Base-by-base conservation (phyloP, 2,888 invertebrate genomes). In the Epicampocera succincta region DNA sequence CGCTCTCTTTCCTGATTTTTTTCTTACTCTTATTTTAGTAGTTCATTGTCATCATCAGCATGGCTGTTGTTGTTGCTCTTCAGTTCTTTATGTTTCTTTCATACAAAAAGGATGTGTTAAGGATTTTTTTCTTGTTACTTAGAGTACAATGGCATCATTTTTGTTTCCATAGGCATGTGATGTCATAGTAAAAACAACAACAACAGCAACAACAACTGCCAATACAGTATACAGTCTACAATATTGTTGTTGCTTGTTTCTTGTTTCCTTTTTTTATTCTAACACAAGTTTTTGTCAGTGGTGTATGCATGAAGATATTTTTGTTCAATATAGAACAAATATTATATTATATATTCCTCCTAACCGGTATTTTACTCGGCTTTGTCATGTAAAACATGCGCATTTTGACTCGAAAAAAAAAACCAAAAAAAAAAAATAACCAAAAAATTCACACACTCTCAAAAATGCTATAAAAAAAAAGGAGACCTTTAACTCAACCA, bases 321-420 rank as follows among this genome's bases (percentile, higher is more conserved):
- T 46, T 44, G 33, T 75, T 75, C 12, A 60, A 75, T 68, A 71
- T 50, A 58, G 56, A 69, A 66, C 52, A 56, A 65, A 33, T 33
- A 33, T 33, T 33, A 66, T 56, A 65, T 63, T n/a, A n/a, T n/a
- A n/a, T n/a, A n/a, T n/a, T n/a, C 73, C 83, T 84, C 83, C 87
- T 83, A 88, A 88, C 88, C 88, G 88, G 88, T 87, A 87, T 86
- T 33, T 61, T 38, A 61, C 85, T 87, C 60, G 85, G 84, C 83
- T 76, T 72, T 61, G 58, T 56, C 56, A 68, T 73, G 60, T 56
- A 85, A 77, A 78, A 83, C 83, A 84, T 79, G 86, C 80, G 83
- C 83, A 81, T 80, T 80, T 46, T 21, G 33, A 33, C 33, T 33
- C 5, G 9, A 33, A 61, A 58, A 25, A 50, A 13, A 58, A 52